Evolutionary conservation across 2,797 vertebrate genomes (phyloP), one percentile per base, ranked within the genome.

Genomic region (Nyctalus aviator): DNA sequence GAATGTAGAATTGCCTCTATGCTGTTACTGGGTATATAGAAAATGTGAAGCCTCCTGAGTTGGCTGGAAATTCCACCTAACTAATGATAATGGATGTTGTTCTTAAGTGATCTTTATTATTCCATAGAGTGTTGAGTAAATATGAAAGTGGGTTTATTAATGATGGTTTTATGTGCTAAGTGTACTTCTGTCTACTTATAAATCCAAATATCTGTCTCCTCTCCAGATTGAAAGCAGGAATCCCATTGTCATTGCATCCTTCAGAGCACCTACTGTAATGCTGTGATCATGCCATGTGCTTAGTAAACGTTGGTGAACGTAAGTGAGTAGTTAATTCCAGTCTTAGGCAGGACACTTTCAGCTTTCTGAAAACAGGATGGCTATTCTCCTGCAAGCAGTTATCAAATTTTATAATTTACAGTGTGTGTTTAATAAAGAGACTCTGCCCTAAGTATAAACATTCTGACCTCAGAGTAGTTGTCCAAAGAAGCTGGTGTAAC

Each of bases 51-150:
- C 18, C 41, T 72, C 18, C 77, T 25, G 9, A 46, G n/a, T 32
- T 84, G 68, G 62, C 46, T 59, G 32, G 83, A 89, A 59, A 87
- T 59, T 86, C 35, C 72, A 90, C 7, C 13, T 59, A 77, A 73
- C 25, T 90, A 55, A 89, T 72, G 72, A 79, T 78, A 82, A 57
- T 53, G 59, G 6, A 30, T 91, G 9, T 53, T 27, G 9, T 72
- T 85, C 37, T 59, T 48, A 35, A 83, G 44, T 55, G 71, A 25
- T 68, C n/a, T 84, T 86, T 91, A 76, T 89, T 84, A 59, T 64
- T 94, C 46, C 27, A 27, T 44, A 50, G 44, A 85, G 8, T 75
- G 1, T 71, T 91, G 78, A 48, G 23, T 73, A 87, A 87, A 50
- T 41, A 92, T 35, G 15, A 76, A 95, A 84, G 32, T 17, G 37